Evolutionary conservation across 2,113 vertebrate genomes (phyloP), one percentile per base, ranked within the genome.

Genomic region (Chaenogobius annularis): DNA sequence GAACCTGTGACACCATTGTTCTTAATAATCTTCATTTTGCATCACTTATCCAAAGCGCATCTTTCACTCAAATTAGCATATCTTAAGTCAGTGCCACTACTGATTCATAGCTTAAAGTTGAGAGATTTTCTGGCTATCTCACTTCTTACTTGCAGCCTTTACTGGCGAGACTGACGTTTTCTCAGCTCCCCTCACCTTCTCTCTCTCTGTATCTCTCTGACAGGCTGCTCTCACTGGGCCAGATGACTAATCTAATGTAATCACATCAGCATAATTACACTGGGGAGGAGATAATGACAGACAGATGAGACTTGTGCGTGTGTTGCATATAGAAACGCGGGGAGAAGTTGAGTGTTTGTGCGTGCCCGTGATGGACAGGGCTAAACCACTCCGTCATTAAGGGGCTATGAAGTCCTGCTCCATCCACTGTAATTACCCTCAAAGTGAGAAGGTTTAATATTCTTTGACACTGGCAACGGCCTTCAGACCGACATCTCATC

Each of bases 181-280:
- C 70, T 77, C 81, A 65, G 76, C 81, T 84, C 72, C 63, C 31
- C 70, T 81, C 82, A 85, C 75, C 77, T 14, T 83, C 76, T 81
- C 75, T 19, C 78, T 26, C 68, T 79, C 83, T 83, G 70, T 79
- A 17, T 83, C 76, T 83, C 73, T 13, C 79, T 90, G 91, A 89
- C 88, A 90, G 87, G 77, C 87, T 72, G 75, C 86, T 87, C 87
- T 90, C 88, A 77, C 80, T 86, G 85, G 86, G 85, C 85, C 82
- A 88, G 81, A 90, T 85, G 88, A 89, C 89, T 90, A 85, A 90
- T 92, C 88, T 89, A 89, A 89, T 90, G 89, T 92, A 92, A 92
- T 92, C 91, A 92, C 89, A 90, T 91, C 90, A 90, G 88, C 89
- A 90, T 92, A 90, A 92, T 92, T 89, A 89, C 89, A 81, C 88